Evolutionary conservation across 2,113 vertebrate species (phyloP).

Genomic region (Spheniscus mendiculus): DNA sequence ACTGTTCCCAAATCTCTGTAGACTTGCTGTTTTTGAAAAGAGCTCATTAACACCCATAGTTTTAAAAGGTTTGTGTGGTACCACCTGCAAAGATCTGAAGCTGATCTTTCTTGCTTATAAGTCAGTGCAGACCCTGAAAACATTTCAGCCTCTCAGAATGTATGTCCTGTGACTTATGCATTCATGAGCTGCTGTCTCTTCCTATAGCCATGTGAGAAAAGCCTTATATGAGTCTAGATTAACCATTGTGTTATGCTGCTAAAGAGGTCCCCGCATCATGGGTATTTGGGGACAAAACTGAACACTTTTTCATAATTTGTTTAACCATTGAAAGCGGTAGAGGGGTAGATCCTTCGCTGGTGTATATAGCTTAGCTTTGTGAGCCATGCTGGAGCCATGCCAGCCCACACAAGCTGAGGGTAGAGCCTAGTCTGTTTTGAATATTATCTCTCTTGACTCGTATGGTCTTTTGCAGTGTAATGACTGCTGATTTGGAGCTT

Average conservation of each 20-base stretch:
- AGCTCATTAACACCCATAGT: background rate
- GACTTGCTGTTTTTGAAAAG: background rate
- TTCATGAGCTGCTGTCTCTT: background rate
- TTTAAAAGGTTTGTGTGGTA: background rate
- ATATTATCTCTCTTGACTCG: background rate
- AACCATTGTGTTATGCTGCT: background rate
- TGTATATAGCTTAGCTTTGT: background rate
- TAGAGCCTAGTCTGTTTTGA: background rate
- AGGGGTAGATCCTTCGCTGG: background rate
- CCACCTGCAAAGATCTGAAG: background rate
- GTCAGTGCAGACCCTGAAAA: background rate
- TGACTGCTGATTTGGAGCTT: slow-evolving; percentile 21
- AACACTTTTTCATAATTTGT: background rate
- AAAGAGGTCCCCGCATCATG: background rate
- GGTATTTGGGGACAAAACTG: background rate
- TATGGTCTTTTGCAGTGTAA: background rate
- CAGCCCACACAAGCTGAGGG: background rate
- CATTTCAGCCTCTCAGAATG: background rate
- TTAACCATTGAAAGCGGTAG: background rate
- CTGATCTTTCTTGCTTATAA: background rate
- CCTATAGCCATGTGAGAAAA: background rate
- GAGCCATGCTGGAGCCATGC: accelerated
- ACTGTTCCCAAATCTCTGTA: background rate
- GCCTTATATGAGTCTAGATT: background rate
- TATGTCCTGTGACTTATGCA: background rate